Base-by-base conservation (phyloP, 2,797 vertebrate species). In the Pangasius mekongensis region DNA sequence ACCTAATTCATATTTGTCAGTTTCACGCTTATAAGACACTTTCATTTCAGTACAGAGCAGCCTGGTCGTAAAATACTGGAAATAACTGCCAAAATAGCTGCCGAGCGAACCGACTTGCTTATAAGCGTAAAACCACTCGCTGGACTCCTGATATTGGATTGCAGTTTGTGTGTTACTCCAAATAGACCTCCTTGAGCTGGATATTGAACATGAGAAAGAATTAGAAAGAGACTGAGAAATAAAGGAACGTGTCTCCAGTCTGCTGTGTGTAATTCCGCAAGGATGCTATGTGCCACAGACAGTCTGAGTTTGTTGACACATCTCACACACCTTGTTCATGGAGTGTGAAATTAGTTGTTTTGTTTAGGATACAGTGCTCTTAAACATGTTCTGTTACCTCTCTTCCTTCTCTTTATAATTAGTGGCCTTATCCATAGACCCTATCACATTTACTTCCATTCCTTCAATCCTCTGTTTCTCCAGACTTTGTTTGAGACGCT, bases 281-380 rank as follows among this genome's bases (percentile, higher is more conserved):
- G 67, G 66, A 83, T 87, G 39, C 80, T 13, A 11, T 27, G 18
- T n/a, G n/a, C 39, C 62, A 36, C 62, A 71, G 81, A 64, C 77
- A 47, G 52, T 39, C 56, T 27, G 39, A 54, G 84, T 47, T 33
- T 74, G 16, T 24, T 56, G 9, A 27, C 66, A 3, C 33, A 2
- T 87, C 77, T 86, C 58, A 24, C 86, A n/a, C 30, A 30, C 36
- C 64, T 87, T 16, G 49, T 33, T 60, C 80, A 49, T 18, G 7
- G 54, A 83, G 16, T 87, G 78, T 87, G 86, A 87, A 87, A 87
- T 62, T 22, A 73, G 54, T 62, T 60, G 86, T 73, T 71, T 69
- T 54, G 33, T 82, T 71, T 71, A 71, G 27, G 52, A 58, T 62
- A 56, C 49, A 56, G 13, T 0, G 18, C 22, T n/a, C 54, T 87